Percentiles rank a stretch among this genome's conserved stretches.
phyloP scores from a whole-genome alignment of 2,113 vertebrate species.

The Oceanites oceanicus region DNA sequence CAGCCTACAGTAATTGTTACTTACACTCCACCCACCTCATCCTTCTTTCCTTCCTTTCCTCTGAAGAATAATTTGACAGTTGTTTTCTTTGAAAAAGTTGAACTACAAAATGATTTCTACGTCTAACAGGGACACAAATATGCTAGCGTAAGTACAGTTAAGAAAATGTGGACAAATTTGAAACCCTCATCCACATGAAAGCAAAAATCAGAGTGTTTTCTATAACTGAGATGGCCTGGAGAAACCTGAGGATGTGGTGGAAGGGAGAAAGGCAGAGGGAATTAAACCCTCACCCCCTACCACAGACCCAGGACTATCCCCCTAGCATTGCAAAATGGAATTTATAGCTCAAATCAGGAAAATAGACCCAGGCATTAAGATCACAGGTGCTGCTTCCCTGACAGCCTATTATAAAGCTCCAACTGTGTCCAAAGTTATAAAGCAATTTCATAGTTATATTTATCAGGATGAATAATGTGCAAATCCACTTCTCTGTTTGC shows the following conservation, averaged over 20 bases:
- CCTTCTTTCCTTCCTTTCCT: constrained; percentile 13
- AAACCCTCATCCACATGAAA: neutral
- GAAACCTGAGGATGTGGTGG: neutral
- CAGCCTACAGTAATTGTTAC: constrained; percentile 52
- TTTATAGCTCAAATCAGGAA: constrained; percentile 8
- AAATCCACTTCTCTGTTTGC: neutral
- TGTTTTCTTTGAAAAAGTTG: constrained; percentile 16
- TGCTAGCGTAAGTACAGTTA: neutral
- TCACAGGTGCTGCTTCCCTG: constrained; percentile 35
- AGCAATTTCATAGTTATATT: constrained; percentile 43
- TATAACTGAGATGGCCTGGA: neutral
- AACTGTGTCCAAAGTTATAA: constrained; percentile 51
- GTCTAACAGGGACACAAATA: neutral
- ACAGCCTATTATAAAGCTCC: constrained; percentile 56
- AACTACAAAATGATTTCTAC: neutral
- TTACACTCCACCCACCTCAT: constrained; percentile 51
- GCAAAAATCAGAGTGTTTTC: neutral
- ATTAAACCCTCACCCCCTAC: neutral
- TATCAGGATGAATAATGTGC: constrained; percentile 32
- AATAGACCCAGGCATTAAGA: constrained; percentile 19
- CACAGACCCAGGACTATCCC: neutral
- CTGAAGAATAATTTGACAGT: constrained; percentile 46
- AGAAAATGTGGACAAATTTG: neutral
- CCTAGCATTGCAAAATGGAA: neutral
- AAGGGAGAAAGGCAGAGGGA: neutral